Evolutionary conservation across 2,888 invertebrate species (phyloP), one percentile per base, ranked within the genome.

Genomic region (Nipponacmea schrenckii): DNA sequence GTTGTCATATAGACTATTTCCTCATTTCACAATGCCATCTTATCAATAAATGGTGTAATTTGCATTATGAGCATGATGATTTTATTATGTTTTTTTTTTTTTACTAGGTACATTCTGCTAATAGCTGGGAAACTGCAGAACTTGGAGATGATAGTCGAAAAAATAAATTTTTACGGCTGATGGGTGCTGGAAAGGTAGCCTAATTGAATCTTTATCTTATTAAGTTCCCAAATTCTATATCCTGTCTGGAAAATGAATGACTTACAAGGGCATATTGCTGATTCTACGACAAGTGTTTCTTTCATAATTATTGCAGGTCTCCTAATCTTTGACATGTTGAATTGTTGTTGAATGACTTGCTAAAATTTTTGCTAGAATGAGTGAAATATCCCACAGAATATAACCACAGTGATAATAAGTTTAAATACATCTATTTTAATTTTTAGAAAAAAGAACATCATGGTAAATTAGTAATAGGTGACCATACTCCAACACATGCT

Each of bases 121-220:
- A 89, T 76, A 83, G 85, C 27, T 89, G 89, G 89, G 89, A 89
- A 74, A 78, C 81, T 64, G 89, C 84, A 12, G 85, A 89, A 72
- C 78, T 89, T 45, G 89, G 88, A 26, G 86, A 88, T 80, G 84
- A 84, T 71, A 81, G 82, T 12, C 75, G 89, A 67, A 88, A 87
- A 71, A 80, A 85, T 66, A 89, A 89, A 74, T 89, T 89, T 75
- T 80, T 89, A 1, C 76, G 85, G 68, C 77, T 89, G 15, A 88
- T 89, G 89, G 89, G 89, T 27, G 89, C 88, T 24, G 75, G 77
- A 64, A 89, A 88, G 83, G 88, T 88, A 78, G 67, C 62, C n/a
- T 20, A 46, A 14, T 26, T 44, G 15, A 17, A n/a, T 62, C 5
- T 56, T 10, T 2, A 67, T 27, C 26, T 64, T 15, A 46, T 62